Percentiles rank a stretch among this genome's conserved stretches.
phyloP scores from a whole-genome alignment of 2,113 vertebrate genomes.

The Syngnathus typhle region DNA sequence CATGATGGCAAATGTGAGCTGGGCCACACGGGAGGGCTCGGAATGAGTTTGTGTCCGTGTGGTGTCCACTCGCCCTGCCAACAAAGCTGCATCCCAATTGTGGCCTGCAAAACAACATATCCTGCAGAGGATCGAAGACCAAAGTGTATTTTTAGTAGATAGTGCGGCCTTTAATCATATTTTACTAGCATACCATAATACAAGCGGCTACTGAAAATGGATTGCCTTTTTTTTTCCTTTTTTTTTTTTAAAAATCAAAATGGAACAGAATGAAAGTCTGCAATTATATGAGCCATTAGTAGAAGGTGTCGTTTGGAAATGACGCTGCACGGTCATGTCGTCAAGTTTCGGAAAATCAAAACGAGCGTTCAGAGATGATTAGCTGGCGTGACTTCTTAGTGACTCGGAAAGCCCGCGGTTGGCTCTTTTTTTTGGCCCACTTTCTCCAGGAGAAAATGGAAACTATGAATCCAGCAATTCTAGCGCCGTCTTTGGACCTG shows the following conservation, averaged over 20 bases:
- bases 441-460: conserved; percentile 36
- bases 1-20: neutral
- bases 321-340: neutral
- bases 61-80: neutral
- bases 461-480: conserved; percentile 46
- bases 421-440: neutral
- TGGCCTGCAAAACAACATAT: neutral
- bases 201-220: neutral
- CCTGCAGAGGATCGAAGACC: neutral
- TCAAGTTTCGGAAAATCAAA: conserved; percentile 22
- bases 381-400: conserved; percentile 14
- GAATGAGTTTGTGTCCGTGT: neutral
- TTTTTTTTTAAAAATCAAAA: neutral
- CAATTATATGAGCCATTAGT: neutral
- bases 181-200: neutral
- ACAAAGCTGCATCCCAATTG: conserved; percentile 1
- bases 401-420: conserved; percentile 13
- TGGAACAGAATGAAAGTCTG: neutral
- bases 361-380: conserved; percentile 21
- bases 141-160: neutral
- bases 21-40: neutral
- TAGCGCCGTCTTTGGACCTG: conserved; percentile 27
- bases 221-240: neutral
- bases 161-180: neutral
- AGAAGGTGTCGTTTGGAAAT: neutral